Evolutionary conservation across 1,140 invertebrate genomes (phyloP).

Genomic region (Platorchestia sp.): DNA sequence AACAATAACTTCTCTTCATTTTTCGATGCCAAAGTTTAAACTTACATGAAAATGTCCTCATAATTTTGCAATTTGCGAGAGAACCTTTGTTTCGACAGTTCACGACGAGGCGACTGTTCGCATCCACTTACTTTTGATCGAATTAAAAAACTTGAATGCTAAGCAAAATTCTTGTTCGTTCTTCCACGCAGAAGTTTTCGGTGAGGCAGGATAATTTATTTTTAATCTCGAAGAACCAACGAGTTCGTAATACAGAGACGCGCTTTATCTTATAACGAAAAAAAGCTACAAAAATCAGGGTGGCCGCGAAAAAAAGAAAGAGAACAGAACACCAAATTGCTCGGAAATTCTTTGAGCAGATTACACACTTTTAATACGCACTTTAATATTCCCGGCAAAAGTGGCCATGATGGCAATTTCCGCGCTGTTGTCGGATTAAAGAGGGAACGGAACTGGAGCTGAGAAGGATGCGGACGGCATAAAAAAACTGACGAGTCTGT

Average conservation of each 20-base stretch:
- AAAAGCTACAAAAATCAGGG: not conserved
- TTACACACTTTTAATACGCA: conserved; percentile 33
- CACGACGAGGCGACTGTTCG: not conserved
- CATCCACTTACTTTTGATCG: not conserved
- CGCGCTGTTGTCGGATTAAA: conserved; percentile 35
- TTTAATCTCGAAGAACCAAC: not conserved
- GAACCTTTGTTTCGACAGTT: not conserved
- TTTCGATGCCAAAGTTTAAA: not conserved
- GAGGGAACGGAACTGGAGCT: conserved; percentile 28
- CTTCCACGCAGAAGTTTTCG: not conserved
- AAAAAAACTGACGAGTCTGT: conserved; percentile 12
- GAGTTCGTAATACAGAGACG: not conserved
- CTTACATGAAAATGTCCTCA: not conserved
- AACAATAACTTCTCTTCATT: not conserved
- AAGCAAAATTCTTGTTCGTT: not conserved
- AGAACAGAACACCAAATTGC: conserved; percentile 23
- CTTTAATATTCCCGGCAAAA: conserved; percentile 25
- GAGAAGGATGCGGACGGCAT: conserved; percentile 12
- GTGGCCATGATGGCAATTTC: conserved; percentile 45
- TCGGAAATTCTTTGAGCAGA: conserved; percentile 46
- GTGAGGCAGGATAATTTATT: not conserved
- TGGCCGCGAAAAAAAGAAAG: not conserved
- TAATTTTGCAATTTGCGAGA: not conserved
- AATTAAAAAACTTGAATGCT: not conserved
- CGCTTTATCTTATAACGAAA: not conserved